These are phyloP conservation scores for Ursus arctos DNA, from an alignment of 2,113 vertebrate genomes.

Conservation along the genomic window DNA sequence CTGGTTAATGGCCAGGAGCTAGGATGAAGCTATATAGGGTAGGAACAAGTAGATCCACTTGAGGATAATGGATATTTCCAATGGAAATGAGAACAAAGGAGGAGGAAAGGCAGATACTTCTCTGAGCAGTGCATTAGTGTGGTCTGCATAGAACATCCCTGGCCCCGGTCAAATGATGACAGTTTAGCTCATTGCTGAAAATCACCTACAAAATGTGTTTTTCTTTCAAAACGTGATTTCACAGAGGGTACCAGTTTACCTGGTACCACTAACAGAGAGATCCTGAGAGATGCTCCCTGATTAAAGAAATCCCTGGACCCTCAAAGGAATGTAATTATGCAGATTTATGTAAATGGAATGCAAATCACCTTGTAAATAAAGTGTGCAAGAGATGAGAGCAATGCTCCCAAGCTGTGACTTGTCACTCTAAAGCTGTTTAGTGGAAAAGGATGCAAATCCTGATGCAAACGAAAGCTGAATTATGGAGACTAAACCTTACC, in stretches of 20 bases:
- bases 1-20: not conserved
- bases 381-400: constrained; percentile 46
- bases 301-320: constrained; percentile 76
- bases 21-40: rapidly evolving
- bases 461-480: constrained; percentile 34
- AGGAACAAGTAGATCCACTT: not conserved
- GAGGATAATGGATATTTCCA: not conserved
- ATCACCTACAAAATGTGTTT: constrained; percentile 58
- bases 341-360: constrained; percentile 72
- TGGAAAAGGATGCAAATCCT: constrained; percentile 35
- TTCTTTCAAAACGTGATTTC: constrained; percentile 67
- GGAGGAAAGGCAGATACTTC: not conserved
- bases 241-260: constrained; percentile 55
- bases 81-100: not conserved
- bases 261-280: constrained; percentile 56
- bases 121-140: rapidly evolving
- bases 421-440: constrained; percentile 74
- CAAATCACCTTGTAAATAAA: constrained; percentile 74
- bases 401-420: constrained; percentile 72
- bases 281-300: constrained; percentile 66
- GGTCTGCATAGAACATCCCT: not conserved
- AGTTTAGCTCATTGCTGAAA: constrained; percentile 56
- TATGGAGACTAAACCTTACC: not conserved
- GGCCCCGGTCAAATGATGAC: not conserved
- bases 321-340: constrained; percentile 72